Evolutionary conservation across 2,888 invertebrate genomes (phyloP), one percentile per base, ranked within the genome.

Genomic region (Ametastegia equiseti): DNA sequence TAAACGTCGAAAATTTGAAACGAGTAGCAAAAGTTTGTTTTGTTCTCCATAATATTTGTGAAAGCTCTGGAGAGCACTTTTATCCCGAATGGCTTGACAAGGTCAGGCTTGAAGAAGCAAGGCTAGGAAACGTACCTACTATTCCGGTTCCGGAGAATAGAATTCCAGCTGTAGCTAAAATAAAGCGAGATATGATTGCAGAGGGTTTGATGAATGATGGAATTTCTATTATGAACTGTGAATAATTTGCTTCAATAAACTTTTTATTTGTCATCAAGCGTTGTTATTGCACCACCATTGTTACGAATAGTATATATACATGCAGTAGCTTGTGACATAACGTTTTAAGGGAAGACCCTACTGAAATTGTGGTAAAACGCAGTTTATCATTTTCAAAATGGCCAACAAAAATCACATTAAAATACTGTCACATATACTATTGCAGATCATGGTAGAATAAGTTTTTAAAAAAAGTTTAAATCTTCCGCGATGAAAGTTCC

Each of bases 31-130:
- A 77, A 57, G n/a, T n/a, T n/a, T n/a, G n/a, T n/a, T n/a, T n/a
- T n/a, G n/a, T n/a, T n/a, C n/a, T n/a, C n/a, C n/a, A 23, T 79
- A n/a, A 82, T 81, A 39, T 54, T 77, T 79, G 81, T 78, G 82
- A 82, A 82, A 33, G 47, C 30, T 15, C 19, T 45, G 9, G 19
- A 27, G 80, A 80, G 30, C 69, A 15, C 9, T 23, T 67, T 80
- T 30, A 23, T 15, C 67, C 42, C 15, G 80, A 80, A 50, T 80
- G 80, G 80, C n/a, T 80, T 36, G 71, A 69, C 42, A 71, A 71
- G 33, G 47, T 57, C 15, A 69, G 39, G 13, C 42, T 30, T 69
- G 2, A 67, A 78, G 19, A 50, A 15, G 33, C n/a, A 15, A 33
- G 78, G 4, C 13, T 30, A 15, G 15, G 23, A 36, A 78, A 57